These are phyloP conservation scores for Dasyurus viverrinus DNA, from an alignment of 2,113 vertebrate genomes.

Conservation along the genomic window DNA sequence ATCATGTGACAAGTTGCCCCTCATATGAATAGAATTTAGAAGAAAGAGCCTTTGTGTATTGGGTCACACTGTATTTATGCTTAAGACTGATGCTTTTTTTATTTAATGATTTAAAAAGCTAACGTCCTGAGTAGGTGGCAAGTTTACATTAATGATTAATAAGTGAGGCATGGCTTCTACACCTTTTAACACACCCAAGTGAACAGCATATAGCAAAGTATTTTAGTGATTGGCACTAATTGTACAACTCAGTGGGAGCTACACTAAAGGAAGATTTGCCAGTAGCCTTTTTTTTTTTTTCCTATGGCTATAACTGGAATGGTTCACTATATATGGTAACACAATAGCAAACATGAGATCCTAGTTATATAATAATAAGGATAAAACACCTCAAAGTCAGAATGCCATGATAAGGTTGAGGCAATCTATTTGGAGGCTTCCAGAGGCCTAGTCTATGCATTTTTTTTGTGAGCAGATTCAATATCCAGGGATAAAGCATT, in stretches of 20 bases:
- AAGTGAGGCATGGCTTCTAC: slow-evolving; percentile 22
- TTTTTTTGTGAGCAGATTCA: slow-evolving; percentile 36
- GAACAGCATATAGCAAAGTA: not conserved
- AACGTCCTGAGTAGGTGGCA: slow-evolving; percentile 32
- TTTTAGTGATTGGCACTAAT: not conserved
- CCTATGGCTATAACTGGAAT: not conserved
- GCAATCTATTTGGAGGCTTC: slow-evolving; percentile 52
- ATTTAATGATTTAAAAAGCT: slow-evolving; percentile 46
- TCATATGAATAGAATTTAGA: slow-evolving; percentile 49
- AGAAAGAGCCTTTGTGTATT: slow-evolving; percentile 45
- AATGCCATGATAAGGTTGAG: slow-evolving; percentile 46
- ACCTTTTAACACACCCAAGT: slow-evolving; percentile 26
- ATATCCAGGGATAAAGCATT: slow-evolving; percentile 30
- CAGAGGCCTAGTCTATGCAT: slow-evolving; percentile 41
- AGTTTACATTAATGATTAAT: slow-evolving; percentile 44
- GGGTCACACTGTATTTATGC: slow-evolving; percentile 54
- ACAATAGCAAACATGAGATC: slow-evolving; percentile 30
- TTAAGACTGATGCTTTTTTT: slow-evolving; percentile 37
- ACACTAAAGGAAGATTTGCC: not conserved
- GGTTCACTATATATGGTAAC: not conserved
- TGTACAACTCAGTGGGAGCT: not conserved
- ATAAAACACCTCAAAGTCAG: slow-evolving; percentile 59
- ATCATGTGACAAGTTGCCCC: slow-evolving; percentile 24
- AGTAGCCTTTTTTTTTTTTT: not conserved
- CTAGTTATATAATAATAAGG: slow-evolving; percentile 6